A percentile compares a stretch with the other conserved stretches of the same genome.
These are phyloP conservation scores for Ameiurus melas DNA, from an alignment of 2,113 vertebrate genomes.

Conservation along the genomic window DNA sequence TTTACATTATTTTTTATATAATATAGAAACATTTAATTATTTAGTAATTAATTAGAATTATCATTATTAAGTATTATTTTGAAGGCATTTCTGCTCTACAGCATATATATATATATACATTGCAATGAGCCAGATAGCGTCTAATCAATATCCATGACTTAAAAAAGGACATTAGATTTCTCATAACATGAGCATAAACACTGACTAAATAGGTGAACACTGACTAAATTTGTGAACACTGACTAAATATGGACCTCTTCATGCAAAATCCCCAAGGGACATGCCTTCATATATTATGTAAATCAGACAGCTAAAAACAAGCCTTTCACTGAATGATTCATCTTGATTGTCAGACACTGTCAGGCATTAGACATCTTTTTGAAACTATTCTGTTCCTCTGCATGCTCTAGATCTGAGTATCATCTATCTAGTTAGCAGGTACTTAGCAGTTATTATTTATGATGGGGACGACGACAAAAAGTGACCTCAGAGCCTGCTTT, in stretches of 20 bases:
- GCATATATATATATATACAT: no score
- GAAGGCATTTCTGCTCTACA: no score
- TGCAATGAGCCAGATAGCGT: not conserved
- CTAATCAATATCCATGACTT: not conserved
- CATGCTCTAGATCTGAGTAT: conserved; percentile 2
- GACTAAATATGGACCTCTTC: conserved; percentile 29
- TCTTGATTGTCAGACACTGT: not conserved
- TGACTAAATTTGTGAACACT: conserved; percentile 15
- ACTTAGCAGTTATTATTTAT: conserved; percentile 16
- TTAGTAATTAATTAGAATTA: no score
- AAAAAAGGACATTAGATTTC: not conserved
- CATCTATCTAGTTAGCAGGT: not conserved
- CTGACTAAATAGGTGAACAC: conserved; percentile 25
- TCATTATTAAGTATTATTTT: no score
- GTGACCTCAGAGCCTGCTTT: conserved; percentile 46
- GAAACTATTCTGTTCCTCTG: conserved; percentile 1
- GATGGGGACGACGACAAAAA: conserved; percentile 16
- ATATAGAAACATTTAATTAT: no score
- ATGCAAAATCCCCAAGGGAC: conserved; percentile 36
- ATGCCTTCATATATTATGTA: conserved; percentile 49
- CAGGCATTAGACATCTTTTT: conserved; percentile 25
- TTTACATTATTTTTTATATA: no score
- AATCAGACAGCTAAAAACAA: conserved; percentile 33
- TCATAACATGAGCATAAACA: not conserved
- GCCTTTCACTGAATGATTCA: conserved; percentile 30